Evolutionary conservation across 2,797 vertebrate genomes (phyloP), one percentile per base, ranked within the genome.

Genomic region (Erpetoichthys calabaricus): DNA sequence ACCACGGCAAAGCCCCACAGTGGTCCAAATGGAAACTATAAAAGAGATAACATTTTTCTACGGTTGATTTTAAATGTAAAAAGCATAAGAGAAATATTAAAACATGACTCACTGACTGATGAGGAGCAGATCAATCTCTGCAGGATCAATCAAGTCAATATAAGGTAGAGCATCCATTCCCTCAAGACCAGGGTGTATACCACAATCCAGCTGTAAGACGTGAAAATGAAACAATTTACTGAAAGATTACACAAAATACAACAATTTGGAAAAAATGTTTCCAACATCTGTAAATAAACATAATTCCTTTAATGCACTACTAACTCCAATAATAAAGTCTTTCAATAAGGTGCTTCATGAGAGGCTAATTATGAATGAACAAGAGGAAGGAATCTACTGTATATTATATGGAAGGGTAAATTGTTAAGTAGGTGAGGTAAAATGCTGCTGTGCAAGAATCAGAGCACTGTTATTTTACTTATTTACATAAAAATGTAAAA

Each of bases 81-180:
- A 8, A 57, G 2, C 25, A 49, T 9, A 25, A n/a, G 41, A 46
- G 55, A 4, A 8, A 5, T 44, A 10, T 3, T 6, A 61, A 61
- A 42, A 51, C 44, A 7, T 41, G 43, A 88, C 94, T 88, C 74
- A 97, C 94, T 98, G 93, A 77, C 94, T 98, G 66, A 98, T 97
- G 51, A 97, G 83, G 5, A 97, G 87, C 7, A 98, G 86, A 79
- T 97, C 92, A 7, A 94, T 92, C 77, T 98, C 94, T 9, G 92
- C 92, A 5, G 92, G 92, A 64, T 98, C 91, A 51, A 98, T 95
- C 76, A 97, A 78, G 69, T 95, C 91, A 55, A 95, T 97, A 59
- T 92, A 97, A 2, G 94, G 94, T 64, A 96, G 86, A 2, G 91
- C 92, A 53, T 97, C 94, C 94, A 97, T 97, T 61, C 94, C 92